Conservation (phyloP, 1,140 invertebrate genomes). For the Drosophila albomicans region DNA sequence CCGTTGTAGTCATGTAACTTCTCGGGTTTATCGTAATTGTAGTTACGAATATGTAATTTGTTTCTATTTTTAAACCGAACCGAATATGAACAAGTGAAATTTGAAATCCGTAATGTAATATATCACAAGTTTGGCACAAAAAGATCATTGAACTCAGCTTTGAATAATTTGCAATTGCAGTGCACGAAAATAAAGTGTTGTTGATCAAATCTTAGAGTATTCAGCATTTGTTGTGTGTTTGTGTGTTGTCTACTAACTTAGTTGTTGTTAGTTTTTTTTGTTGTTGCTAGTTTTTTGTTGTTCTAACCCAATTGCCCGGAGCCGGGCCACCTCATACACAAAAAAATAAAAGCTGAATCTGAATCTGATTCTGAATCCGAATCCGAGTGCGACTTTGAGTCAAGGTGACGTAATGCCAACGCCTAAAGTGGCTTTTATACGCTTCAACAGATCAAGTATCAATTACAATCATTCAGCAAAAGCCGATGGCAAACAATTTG, state of each 20-base stretch:
- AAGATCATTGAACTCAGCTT: slow-evolving; percentile 33
- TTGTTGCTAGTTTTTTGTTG: slow-evolving; percentile 21
- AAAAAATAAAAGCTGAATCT: not conserved
- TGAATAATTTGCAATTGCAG: too few relatives aligned
- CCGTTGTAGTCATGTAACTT: slow-evolving; percentile 20
- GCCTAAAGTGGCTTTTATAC: slow-evolving; percentile 80
- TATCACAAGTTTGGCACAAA: slow-evolving; percentile 23
- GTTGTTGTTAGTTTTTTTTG: slow-evolving; percentile 12
- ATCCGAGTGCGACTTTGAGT: slow-evolving; percentile 51
- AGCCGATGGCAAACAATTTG: slow-evolving; percentile 39
- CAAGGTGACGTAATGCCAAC: slow-evolving; percentile 80
- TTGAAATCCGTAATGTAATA: slow-evolving; percentile 30
- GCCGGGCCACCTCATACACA: slow-evolving; percentile 32
- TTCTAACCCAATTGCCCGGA: slow-evolving; percentile 43
- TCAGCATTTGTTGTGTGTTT: slow-evolving; percentile 8
- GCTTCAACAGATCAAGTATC: slow-evolving; percentile 80
- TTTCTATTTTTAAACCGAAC: slow-evolving; percentile 3
- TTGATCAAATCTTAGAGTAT: slow-evolving; percentile 23
- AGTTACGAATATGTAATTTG: slow-evolving; percentile 22
- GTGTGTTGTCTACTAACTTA: not conserved
- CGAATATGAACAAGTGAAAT: slow-evolving; percentile 30
- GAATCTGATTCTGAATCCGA: slow-evolving; percentile 31
- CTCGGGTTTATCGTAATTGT: slow-evolving; percentile 9
- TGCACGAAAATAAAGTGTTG: too few relatives aligned
- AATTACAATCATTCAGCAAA: slow-evolving; percentile 69